A percentile compares a stretch with the other conserved stretches of the same genome.
Conservation (phyloP, 1,140 invertebrate genomes). For the Sinella curviseta region DNA sequence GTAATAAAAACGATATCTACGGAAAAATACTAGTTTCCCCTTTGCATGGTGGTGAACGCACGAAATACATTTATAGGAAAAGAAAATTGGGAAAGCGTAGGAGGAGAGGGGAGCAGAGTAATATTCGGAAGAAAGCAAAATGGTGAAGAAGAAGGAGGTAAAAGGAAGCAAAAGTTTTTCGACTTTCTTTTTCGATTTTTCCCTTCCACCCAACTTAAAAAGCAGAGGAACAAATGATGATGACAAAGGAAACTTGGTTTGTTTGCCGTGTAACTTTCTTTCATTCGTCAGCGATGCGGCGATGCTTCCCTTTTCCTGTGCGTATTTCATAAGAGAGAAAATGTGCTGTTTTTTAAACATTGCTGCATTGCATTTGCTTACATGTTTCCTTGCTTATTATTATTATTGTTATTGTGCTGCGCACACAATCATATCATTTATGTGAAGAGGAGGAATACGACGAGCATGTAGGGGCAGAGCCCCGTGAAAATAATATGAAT, state of each 20-base stretch:
- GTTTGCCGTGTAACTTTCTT: background rate
- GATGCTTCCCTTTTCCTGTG: background rate
- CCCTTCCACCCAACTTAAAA: background rate
- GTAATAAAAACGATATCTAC: background rate
- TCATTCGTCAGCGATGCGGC: background rate
- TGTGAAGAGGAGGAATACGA: background rate
- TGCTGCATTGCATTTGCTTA: too few relatives aligned
- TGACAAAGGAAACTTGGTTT: background rate
- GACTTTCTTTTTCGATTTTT: background rate
- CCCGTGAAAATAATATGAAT: background rate
- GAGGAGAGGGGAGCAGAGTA: too few relatives aligned
- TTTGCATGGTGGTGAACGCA: too few relatives aligned
- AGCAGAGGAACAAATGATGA: background rate
- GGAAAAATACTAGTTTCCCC: background rate
- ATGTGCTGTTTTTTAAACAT: too few relatives aligned
- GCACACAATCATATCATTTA: background rate
- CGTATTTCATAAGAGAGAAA: too few relatives aligned
- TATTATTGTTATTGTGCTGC: background rate
- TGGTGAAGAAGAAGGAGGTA: background rate
- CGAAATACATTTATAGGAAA: background rate
- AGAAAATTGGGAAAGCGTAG: too few relatives aligned
- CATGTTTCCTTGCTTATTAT: too few relatives aligned
- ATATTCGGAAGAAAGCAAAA: background rate
- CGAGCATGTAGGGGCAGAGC: background rate
- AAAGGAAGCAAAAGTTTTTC: background rate